Evolutionary conservation across 2,888 invertebrate species (phyloP).

Genomic region (Malthinus seriepunctatus): DNA sequence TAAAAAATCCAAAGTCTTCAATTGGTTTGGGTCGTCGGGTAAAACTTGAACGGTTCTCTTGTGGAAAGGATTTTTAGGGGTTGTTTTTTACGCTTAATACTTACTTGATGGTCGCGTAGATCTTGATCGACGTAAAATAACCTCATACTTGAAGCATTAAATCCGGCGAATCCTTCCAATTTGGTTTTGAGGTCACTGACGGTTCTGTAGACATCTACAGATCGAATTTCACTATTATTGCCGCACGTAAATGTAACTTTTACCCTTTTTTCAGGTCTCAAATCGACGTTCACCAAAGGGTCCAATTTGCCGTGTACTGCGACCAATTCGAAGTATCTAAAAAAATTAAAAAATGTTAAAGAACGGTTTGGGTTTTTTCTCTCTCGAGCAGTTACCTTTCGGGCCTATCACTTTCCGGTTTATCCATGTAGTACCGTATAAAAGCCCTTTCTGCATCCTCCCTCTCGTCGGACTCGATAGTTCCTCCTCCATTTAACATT

Average conservation of each 20-base stretch:
- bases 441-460: slow-evolving; percentile 93
- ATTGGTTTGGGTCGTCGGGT: too few species aligned
- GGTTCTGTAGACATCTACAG: slow-evolving; percentile 78
- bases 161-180: slow-evolving; percentile 78
- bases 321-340: slow-evolving; percentile 80
- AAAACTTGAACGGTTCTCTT: too few species aligned
- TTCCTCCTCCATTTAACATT: slow-evolving; percentile 87
- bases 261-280: slow-evolving; percentile 84
- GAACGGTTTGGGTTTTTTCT: too few species aligned
- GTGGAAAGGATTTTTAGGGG: too few species aligned
- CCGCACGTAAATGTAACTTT: slow-evolving; percentile 85
- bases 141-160: slow-evolving; percentile 83
- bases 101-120: slow-evolving; percentile 60
- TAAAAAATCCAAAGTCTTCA: too few species aligned
- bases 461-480: slow-evolving; percentile 80
- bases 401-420: slow-evolving; percentile 80
- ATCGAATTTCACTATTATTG: slow-evolving; percentile 71
- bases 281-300: slow-evolving; percentile 85
- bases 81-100: not conserved
- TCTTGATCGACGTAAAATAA: slow-evolving; percentile 89
- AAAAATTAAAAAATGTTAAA: slow-evolving; percentile 13
- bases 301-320: slow-evolving; percentile 87
- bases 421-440: slow-evolving; percentile 89
- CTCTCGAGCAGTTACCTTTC: slow-evolving; percentile 61
- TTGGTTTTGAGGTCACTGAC: slow-evolving; percentile 82